Percentiles rank a stretch among this genome's conserved stretches.
These are phyloP conservation scores for Caenorhabditis sp. DNA, from an alignment of 2,888 invertebrate genomes.

Conservation along the genomic window DNA sequence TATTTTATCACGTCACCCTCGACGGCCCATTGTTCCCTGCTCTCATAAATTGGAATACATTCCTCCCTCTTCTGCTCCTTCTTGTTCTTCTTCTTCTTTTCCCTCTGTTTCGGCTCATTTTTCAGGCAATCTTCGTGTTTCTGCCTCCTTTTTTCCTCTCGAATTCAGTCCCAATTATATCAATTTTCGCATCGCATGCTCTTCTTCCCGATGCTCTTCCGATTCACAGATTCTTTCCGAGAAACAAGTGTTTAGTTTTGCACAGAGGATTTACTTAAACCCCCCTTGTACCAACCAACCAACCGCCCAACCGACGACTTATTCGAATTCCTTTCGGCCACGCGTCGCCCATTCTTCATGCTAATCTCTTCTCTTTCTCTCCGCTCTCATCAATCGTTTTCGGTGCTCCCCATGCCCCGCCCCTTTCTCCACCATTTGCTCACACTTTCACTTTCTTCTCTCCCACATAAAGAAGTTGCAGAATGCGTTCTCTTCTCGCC, in stretches of 20 bases:
- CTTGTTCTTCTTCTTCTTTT: too few species aligned
- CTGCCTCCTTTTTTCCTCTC: constrained; percentile 7
- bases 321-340: too few species aligned
- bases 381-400: constrained; percentile 32
- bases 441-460: constrained; percentile 8
- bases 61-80: too few species aligned
- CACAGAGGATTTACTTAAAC: not conserved
- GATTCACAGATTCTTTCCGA: not conserved
- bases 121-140: constrained; percentile 24
- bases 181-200: constrained; percentile 21
- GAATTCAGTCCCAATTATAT: constrained; percentile 37
- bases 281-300: not conserved
- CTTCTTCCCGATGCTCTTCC: constrained; percentile 5
- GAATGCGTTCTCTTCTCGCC: constrained; percentile 40
- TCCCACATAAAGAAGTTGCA: constrained; percentile 7
- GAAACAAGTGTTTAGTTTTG: not conserved
- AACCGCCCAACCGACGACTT: not conserved
- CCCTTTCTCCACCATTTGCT: not conserved
- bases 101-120: constrained; percentile 14
- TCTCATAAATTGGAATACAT: constrained; percentile 28
- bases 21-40: too few species aligned
- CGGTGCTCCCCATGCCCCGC: constrained; percentile 17
- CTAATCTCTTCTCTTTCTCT: constrained; percentile 20
- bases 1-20: too few species aligned
- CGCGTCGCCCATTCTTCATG: constrained; percentile 26